Evolutionary conservation across 2,888 invertebrate species (phyloP), one percentile per base, ranked within the genome.

Genomic region (Mycalesis mineus): DNA sequence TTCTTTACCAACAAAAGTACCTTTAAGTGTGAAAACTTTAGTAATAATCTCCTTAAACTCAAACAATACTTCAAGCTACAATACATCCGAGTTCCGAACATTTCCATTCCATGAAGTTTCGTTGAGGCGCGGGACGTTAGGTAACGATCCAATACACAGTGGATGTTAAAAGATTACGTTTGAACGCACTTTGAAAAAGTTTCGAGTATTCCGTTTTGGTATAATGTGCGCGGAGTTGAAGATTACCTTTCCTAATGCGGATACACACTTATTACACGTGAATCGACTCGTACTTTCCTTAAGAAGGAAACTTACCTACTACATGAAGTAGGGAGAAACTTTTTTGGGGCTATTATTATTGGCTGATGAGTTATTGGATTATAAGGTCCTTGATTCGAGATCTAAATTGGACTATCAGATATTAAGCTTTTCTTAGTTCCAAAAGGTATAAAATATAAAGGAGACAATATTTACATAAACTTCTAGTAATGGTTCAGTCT

Each of bases 1-100:
- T 28, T 54, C 22, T 15, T 40, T 42, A 41, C 22, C 22, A 42
- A 47, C 13, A 58, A 61, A 58, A 52, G 48, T 61, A 51, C 54
- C 58, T 42, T 58, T 58, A 49, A 64, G 60, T 57, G 55, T 52
- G 45, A 55, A 22, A 66, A 66, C 58, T 64, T 66, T 54, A 31
- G 60, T 57, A 53, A 64, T 63, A 66, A 66, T 64, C 64, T 55
- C 55, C 61, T 66, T 64, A 63, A 64, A 64, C 53, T 57, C 47
- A 48, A 59, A 56, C 59, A 61, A 61, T 57, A 55, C 64, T 61
- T 58, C 50, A 58, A 59, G 44, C 53, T 57, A 61, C 64, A 64
- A 64, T 61, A 66, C 60, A 63, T 56, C 44, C 47, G 57, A 66
- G 54, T 66, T 60, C 52, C 37, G 55, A 65, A 61, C 60, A 64